These are phyloP conservation scores for Heterotis niloticus DNA, from an alignment of 2,113 vertebrate genomes.

Conservation along the genomic window DNA sequence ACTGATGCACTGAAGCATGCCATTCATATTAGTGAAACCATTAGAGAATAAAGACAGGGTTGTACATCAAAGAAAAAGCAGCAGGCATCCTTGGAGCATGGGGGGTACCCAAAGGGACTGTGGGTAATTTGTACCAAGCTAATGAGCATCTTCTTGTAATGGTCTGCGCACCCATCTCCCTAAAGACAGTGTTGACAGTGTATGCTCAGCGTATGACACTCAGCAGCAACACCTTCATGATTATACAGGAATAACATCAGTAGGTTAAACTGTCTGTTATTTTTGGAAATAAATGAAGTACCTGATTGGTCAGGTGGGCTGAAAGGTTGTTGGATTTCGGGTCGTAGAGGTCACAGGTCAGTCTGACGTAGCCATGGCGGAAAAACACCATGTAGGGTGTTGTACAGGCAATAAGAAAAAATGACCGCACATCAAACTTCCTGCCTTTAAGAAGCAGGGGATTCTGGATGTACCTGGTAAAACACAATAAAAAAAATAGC, in stretches of 20 bases:
- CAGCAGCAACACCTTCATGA: background rate
- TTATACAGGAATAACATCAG: too few species aligned
- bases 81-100: too few species aligned
- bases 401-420: slow-evolving; percentile 76
- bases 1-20: too few species aligned
- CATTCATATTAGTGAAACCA: too few species aligned
- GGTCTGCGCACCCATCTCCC: background rate
- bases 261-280: background rate
- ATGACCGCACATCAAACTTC: slow-evolving; percentile 81
- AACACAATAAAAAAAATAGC: background rate
- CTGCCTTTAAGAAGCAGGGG: slow-evolving; percentile 77
- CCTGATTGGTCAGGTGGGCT: slow-evolving; percentile 80
- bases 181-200: background rate
- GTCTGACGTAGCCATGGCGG: slow-evolving; percentile 74
- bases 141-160: slow-evolving; percentile 1
- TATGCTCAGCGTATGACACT: background rate
- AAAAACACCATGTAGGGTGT: slow-evolving; percentile 76
- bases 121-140: slow-evolving; percentile 12
- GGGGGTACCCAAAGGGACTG: background rate
- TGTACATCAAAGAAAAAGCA: too few species aligned
- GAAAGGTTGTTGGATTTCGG: slow-evolving; percentile 72
- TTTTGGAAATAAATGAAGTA: slow-evolving; percentile 29
- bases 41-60: too few species aligned
- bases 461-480: slow-evolving; percentile 72
- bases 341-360: slow-evolving; percentile 74